phyloP scores from a whole-genome alignment of 2,797 vertebrate species.

The Avahi laniger region DNA sequence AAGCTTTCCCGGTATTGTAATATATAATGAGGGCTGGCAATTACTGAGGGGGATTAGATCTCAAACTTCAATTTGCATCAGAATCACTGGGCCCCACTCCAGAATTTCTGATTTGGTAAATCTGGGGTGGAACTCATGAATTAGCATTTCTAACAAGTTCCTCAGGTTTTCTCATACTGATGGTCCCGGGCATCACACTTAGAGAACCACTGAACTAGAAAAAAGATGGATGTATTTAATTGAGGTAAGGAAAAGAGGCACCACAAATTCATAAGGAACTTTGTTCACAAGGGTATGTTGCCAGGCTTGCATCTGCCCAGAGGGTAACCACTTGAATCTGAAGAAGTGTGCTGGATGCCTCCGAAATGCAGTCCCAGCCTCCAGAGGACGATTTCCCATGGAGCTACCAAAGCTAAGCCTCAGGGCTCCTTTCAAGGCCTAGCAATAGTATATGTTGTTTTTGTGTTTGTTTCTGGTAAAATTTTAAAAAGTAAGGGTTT shows the following conservation, averaged over 20 bases:
- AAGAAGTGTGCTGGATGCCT: neutral
- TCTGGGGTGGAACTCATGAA: neutral
- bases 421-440: neutral
- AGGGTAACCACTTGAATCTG: neutral
- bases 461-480: neutral
- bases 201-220: neutral
- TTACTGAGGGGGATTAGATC: neutral
- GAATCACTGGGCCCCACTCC: neutral
- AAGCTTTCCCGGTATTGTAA: neutral
- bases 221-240: neutral
- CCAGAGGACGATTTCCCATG: neutral
- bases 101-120: neutral
- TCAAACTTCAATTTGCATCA: neutral
- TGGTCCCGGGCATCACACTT: no score
- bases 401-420: neutral
- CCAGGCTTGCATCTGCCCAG: neutral
- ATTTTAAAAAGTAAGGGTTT: neutral
- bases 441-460: neutral
- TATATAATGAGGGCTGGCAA: neutral
- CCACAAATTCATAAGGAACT: neutral
- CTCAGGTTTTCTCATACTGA: neutral
- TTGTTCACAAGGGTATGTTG: neutral
- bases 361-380: neutral
- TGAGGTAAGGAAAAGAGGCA: neutral
- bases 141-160: conserved; percentile 2